Evolutionary conservation across 2,113 vertebrate species (phyloP), one percentile per base, ranked within the genome.

Genomic region (Microtus ochrogaster): DNA sequence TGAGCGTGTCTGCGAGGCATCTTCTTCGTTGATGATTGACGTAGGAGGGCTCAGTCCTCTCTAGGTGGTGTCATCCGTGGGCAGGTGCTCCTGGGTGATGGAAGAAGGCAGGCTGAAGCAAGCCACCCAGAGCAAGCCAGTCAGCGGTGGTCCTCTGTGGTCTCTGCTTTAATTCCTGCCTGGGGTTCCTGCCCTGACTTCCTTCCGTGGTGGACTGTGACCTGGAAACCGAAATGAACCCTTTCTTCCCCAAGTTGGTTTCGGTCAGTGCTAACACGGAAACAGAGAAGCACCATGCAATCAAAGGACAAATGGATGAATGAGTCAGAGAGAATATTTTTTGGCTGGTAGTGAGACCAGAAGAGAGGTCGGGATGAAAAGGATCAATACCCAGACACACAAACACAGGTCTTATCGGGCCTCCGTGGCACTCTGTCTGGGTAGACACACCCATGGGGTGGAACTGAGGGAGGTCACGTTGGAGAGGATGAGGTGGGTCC

Each of bases 361-460:
- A 26, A 47, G 21, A 36, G 55, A 58, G 7, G 7, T 12, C 6
- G 76, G n/a, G 39, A 61, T 13, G n/a, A 49, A 72, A 24, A 41
- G 52, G 77, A 39, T 2, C 3, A 26, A 21, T 16, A 65, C 16
- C 4, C 39, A 84, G 58, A 65, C 82, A 84, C 4, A 44, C 82
- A 65, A 41, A 65, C 58, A 70, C 49, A 13, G 7, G 26, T 24
- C 63, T 1, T 1, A 0, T 58, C 0, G 3, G 24, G 2, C 12
- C 41, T 26, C 26, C 0, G 0, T 17, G 33, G 21, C 7, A 9
- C 30, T 17, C 65, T 11, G 39, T 24, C 55, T 21, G 33, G 0
- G 1, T 17, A 13, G 61, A 86, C 61, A 13, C 0, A 19, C 30
- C 26, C 39, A 21, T 58, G n/a, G n/a, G 16, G n/a, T 41, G 11